These are phyloP conservation scores for Pediacus dermestoides DNA, from an alignment of 2,888 invertebrate species.

Conservation along the genomic window DNA sequence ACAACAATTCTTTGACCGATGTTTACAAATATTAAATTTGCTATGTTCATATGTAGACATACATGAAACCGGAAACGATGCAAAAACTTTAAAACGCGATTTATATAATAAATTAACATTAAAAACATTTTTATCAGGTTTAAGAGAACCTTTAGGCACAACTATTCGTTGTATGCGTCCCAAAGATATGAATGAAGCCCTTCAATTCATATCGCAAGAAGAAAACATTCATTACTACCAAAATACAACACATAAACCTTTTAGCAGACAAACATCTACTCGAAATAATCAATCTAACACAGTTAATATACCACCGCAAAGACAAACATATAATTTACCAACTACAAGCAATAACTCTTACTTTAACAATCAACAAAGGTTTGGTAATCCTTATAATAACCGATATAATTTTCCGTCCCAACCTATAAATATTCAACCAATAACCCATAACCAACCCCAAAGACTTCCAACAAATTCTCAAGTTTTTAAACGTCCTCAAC, in stretches of 20 bases:
- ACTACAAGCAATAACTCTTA: too few relatives aligned
- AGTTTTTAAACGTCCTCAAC: background rate
- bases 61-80: constrained; percentile 12
- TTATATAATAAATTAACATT: constrained; percentile 14
- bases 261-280: too few relatives aligned
- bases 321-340: too few relatives aligned
- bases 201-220: constrained; percentile 14
- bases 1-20: constrained; percentile 21
- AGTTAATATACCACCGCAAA: too few relatives aligned
- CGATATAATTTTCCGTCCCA: constrained; percentile 2
- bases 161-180: constrained; percentile 18
- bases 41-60: constrained; percentile 13
- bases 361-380: too few relatives aligned
- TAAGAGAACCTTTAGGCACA: constrained; percentile 15
- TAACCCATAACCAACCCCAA: background rate
- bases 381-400: too few relatives aligned
- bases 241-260: too few relatives aligned
- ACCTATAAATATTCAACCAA: background rate
- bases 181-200: constrained; percentile 9
- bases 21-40: constrained; percentile 15
- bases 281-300: too few relatives aligned
- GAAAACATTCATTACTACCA: constrained; percentile 14
- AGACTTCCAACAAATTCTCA: background rate
- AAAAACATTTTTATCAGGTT: constrained; percentile 14
- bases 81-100: constrained; percentile 12